Evolutionary conservation across 2,797 vertebrate genomes (phyloP).

Genomic region (Gorsachius magnificus): DNA sequence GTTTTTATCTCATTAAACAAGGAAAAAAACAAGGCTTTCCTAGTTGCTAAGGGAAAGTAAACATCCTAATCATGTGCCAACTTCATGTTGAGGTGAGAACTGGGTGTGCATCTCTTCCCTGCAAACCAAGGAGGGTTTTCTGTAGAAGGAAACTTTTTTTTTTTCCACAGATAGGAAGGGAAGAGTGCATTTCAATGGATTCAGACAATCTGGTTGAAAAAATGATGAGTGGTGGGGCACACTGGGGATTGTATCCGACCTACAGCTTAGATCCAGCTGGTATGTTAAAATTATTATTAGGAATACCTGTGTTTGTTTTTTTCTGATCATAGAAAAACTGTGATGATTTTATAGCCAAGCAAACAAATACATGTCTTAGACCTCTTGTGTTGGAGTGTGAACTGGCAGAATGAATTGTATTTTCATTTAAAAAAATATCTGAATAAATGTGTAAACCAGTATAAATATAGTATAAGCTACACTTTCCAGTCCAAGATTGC

Average conservation of each 20-base stretch:
- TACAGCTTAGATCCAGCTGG: background rate
- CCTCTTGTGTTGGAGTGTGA: background rate
- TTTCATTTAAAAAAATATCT: background rate
- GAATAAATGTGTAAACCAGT: background rate
- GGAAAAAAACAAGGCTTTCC: background rate
- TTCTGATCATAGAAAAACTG: background rate
- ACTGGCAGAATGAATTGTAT: background rate
- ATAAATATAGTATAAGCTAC: background rate
- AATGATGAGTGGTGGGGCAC: fast-evolving
- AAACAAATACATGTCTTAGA: background rate
- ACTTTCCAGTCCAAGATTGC: background rate
- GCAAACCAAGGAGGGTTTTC: background rate
- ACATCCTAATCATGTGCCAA: background rate
- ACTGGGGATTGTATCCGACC: background rate
- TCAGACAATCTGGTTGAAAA: background rate
- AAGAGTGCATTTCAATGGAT: background rate
- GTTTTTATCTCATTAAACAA: background rate
- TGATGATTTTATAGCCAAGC: background rate
- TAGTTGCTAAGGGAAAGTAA: background rate
- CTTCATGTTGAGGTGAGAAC: fast-evolving
- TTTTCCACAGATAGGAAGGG: background rate
- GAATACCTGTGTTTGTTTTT: background rate
- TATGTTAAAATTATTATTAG: background rate
- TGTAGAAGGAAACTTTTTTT: background rate
- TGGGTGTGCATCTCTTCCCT: background rate